A percentile compares a stretch with the other conserved stretches of the same genome.
Conservation (phyloP, 2,113 vertebrate species). For the Antechinus stuartii region DNA sequence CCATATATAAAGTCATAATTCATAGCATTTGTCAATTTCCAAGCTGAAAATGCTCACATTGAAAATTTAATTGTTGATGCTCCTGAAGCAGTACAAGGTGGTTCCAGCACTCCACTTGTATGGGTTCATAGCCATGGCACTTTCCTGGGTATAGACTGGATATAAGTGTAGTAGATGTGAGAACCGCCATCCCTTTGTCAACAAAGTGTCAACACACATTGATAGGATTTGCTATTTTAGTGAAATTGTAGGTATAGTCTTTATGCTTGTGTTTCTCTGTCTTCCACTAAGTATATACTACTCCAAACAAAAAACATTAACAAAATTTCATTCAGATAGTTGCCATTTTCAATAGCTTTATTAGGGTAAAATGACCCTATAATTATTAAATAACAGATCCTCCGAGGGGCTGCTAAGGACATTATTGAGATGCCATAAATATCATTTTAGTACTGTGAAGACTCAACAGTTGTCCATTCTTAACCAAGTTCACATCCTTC, state of each 20-base stretch:
- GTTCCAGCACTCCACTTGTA: neutral
- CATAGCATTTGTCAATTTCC: neutral
- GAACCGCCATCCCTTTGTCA: neutral
- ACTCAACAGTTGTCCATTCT: neutral
- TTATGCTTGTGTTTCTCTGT: neutral
- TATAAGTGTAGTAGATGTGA: neutral
- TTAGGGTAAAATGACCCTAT: neutral
- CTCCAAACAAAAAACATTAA: neutral
- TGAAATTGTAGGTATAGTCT: neutral
- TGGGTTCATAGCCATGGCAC: neutral
- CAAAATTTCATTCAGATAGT: neutral
- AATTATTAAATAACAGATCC: neutral
- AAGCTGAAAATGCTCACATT: neutral
- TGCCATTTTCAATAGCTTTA: neutral
- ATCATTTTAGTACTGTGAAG: neutral
- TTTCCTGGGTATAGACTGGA: neutral
- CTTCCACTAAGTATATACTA: neutral
- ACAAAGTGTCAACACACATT: neutral
- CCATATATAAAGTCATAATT: neutral
- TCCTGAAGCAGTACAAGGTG: neutral
- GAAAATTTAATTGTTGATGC: neutral
- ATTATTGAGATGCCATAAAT: neutral
- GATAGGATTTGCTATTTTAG: neutral
- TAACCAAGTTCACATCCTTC: constrained; percentile 14
- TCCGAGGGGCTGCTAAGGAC: neutral